Base-by-base conservation (phyloP, 2,113 vertebrate genomes). In the Melanostigma gelatinosum region DNA sequence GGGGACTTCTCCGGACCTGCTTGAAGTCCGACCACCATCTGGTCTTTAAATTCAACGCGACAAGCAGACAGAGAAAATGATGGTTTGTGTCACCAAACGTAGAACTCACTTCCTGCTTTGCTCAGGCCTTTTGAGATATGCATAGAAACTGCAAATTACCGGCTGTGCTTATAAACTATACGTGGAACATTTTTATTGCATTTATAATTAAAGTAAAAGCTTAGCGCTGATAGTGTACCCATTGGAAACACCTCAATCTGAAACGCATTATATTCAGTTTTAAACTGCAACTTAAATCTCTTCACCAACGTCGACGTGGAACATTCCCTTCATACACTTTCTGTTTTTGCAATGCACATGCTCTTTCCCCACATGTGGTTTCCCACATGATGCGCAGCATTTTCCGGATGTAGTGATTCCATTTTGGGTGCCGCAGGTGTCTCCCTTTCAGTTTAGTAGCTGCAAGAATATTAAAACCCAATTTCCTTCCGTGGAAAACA, bases 21-120 rank as follows among this genome's bases (percentile, higher is more conserved):
- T 48, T n/a, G 34, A 34, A 34, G 72, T 83, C 29, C 64, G 48
- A 46, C 72, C 72, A 34, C 52, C 18, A 16, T 38, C 55, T n/a
- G 58, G n/a, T 44, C 66, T 84, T 78, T 84, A 67, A 70, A 85
- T 78, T 82, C 66, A 67, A 8, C 32, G 27, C 36, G 34, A 44
- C 57, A 60, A 62, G 20, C 58, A 68, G 40, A 32, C 3, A 10
- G 36, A 62, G 27, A 48, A 74, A 52, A 46, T 57, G 0, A 42
- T 36, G n/a, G 13, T 44, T 73, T 46, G 58, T 55, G 24, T 44
- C 46, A 3, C 63, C 12, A 4, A 13, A 10, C 55, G 20, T 54
- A 11, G 24, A 15, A 52, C 63, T 71, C 6, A 68, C 61, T 65
- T 27, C 50, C 50, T 20, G 1, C 6, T 46, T 84, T 57, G 4